These are phyloP conservation scores for Euzetes globulus DNA, from an alignment of 2,888 invertebrate species.

Conservation along the genomic window DNA sequence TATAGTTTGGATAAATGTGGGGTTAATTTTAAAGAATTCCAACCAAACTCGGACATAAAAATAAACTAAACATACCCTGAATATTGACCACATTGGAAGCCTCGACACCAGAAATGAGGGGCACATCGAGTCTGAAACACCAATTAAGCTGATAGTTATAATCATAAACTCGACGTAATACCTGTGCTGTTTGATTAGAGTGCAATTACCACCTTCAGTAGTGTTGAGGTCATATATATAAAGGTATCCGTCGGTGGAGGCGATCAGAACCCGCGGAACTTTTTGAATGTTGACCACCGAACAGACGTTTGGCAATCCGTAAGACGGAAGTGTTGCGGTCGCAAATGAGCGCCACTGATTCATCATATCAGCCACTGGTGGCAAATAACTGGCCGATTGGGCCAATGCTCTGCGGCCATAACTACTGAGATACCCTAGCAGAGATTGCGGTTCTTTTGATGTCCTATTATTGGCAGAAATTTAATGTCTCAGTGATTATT, in stretches of 20 bases:
- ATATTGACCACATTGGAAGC: neutral
- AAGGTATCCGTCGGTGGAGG: constrained; percentile 81
- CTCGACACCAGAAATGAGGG: neutral
- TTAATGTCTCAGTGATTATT: neutral
- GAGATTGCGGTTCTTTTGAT: constrained; percentile 53
- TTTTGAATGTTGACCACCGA: constrained; percentile 64
- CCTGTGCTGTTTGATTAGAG: constrained; percentile 75
- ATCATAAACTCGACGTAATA: neutral
- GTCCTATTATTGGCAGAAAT: constrained; percentile 43
- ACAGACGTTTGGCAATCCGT: constrained; percentile 66
- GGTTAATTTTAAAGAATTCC: constrained; percentile 1
- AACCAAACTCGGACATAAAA: neutral
- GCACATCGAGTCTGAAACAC: neutral
- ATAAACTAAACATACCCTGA: constrained; percentile 5
- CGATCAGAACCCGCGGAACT: constrained; percentile 74
- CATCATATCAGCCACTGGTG: constrained; percentile 87
- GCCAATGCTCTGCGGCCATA: constrained; percentile 74
- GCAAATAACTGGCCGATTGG: constrained; percentile 74
- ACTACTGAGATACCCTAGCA: constrained; percentile 61
- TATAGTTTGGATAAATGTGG: neutral
- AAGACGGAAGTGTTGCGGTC: constrained; percentile 78
- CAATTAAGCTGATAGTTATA: neutral
- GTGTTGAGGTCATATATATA: constrained; percentile 84
- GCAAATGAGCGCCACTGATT: constrained; percentile 93
- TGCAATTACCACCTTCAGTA: constrained; percentile 81